phyloP scores from a whole-genome alignment of 1,140 invertebrate species.

The Apocrypta bakeri region DNA sequence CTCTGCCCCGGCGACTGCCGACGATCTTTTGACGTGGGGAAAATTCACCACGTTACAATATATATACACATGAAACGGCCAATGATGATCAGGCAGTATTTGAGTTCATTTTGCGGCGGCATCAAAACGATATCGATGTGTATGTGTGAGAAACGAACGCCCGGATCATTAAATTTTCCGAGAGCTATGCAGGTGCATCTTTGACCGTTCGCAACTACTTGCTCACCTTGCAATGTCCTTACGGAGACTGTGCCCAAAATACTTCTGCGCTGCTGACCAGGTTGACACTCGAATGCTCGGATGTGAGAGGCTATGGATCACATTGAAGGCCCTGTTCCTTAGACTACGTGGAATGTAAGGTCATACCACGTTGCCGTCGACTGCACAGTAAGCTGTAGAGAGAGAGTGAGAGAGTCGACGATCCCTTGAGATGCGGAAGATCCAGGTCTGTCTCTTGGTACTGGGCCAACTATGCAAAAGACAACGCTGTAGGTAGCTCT shows the following conservation, averaged over 20 bases:
- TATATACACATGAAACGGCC: too few relatives aligned
- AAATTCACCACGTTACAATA: too few relatives aligned
- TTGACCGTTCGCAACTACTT: too few relatives aligned
- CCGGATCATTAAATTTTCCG: too few relatives aligned
- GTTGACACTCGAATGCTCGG: neutral
- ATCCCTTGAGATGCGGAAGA: neutral
- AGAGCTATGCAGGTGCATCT: too few relatives aligned
- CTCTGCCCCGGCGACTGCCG: too few relatives aligned
- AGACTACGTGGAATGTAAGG: constrained; percentile 1
- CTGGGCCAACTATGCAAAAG: constrained; percentile 47
- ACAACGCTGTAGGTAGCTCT: constrained; percentile 42
- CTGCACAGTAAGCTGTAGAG: constrained; percentile 27
- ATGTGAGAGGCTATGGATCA: constrained; percentile 26
- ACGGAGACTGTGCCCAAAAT: constrained; percentile 38
- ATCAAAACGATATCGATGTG: too few relatives aligned
- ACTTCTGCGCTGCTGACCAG: constrained; percentile 31
- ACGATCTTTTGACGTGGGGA: too few relatives aligned
- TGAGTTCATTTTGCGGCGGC: too few relatives aligned
- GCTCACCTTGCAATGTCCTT: constrained; percentile 12
- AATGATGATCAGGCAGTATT: too few relatives aligned
- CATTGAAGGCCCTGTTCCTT: neutral
- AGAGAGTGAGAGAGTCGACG: too few relatives aligned
- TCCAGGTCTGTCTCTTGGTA: neutral
- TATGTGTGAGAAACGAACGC: too few relatives aligned
- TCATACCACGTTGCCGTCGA: neutral